Evolutionary conservation across 2,888 invertebrate genomes (phyloP).

Genomic region (Palloptera scutellata): DNA sequence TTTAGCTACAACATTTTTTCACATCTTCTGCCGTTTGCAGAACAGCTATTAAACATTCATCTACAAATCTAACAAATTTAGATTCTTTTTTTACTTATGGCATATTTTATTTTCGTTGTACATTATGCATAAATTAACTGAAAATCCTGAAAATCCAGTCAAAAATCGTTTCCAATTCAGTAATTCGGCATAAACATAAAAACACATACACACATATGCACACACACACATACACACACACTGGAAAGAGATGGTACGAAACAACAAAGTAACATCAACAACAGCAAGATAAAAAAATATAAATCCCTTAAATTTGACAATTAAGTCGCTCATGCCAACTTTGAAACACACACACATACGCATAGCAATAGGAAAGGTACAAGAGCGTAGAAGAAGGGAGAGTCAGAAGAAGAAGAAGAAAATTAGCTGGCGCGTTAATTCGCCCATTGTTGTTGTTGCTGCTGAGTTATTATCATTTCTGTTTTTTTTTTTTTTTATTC

Average conservation of each 20-base stretch:
- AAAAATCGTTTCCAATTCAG: constrained; percentile 29
- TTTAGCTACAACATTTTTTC: no score
- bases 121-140: no score
- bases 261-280: not conserved
- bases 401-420: not conserved
- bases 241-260: not conserved
- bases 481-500: no score
- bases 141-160: constrained; percentile 2
- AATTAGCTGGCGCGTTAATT: constrained; percentile 28
- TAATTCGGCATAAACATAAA: constrained; percentile 5
- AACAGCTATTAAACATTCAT: no score
- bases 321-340: constrained; percentile 28
- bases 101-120: no score
- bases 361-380: not conserved
- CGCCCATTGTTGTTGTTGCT: constrained; percentile 25
- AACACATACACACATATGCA: not conserved
- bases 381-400: no score
- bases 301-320: constrained; percentile 19
- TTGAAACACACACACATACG: constrained; percentile 5
- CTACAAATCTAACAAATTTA: no score
- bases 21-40: no score
- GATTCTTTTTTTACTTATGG: no score
- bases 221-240: not conserved
- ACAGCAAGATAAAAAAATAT: constrained; percentile 3
- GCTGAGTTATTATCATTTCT: not conserved